These are phyloP conservation scores for Asbolus verrucosus DNA, from an alignment of 1,140 invertebrate genomes.

Conservation along the genomic window DNA sequence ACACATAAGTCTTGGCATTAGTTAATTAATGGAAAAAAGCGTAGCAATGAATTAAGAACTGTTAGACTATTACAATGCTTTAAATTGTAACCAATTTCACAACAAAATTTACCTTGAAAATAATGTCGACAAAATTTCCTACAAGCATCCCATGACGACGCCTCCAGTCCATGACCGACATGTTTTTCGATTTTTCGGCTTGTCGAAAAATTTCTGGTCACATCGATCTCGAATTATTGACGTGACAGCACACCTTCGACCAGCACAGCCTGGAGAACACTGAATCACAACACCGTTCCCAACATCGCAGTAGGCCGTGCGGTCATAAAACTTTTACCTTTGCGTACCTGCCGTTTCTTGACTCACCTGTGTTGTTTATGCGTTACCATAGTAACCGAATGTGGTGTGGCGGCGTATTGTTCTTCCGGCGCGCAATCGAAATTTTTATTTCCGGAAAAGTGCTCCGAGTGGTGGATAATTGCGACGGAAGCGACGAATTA, in stretches of 20 bases:
- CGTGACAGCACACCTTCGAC: slow-evolving; percentile 8
- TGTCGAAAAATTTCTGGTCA: no score
- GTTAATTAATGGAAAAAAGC: no score
- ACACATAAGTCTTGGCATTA: no score
- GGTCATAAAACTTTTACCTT: slow-evolving; percentile 44
- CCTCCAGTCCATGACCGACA: no score
- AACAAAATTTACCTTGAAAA: no score
- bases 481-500: not conserved
- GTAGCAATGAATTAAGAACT: no score
- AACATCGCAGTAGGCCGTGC: slow-evolving; percentile 19
- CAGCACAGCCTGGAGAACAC: slow-evolving; percentile 10
- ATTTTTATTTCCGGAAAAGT: slow-evolving; percentile 38
- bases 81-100: no score
- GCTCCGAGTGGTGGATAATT: slow-evolving; percentile 22
- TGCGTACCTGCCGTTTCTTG: slow-evolving; percentile 37
- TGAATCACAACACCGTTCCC: slow-evolving; percentile 24
- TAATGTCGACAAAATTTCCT: no score
- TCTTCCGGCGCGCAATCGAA: slow-evolving; percentile 25
- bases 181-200: no score
- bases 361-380: slow-evolving; percentile 49
- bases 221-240: no score
- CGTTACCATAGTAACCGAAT: slow-evolving; percentile 48
- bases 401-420: slow-evolving; percentile 8
- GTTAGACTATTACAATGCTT: no score
- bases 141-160: no score